These are phyloP conservation scores for Todiramphus chloris DNA, from an alignment of 2,113 vertebrate species.

Conservation along the genomic window DNA sequence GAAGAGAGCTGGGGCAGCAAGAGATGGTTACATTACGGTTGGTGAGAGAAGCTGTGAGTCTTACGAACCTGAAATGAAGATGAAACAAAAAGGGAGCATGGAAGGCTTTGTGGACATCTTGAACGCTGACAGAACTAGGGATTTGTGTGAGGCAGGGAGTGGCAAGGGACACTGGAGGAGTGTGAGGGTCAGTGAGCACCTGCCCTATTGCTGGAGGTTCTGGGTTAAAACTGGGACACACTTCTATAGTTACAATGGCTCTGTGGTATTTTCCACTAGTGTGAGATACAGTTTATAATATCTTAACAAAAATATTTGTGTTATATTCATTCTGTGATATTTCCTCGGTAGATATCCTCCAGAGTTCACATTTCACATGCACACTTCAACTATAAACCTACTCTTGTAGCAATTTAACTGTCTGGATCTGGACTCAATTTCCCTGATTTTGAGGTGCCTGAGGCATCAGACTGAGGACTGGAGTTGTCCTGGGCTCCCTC, in stretches of 20 bases:
- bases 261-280: background rate
- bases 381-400: background rate
- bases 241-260: background rate
- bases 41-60: background rate
- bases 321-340: background rate
- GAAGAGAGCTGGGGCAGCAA: background rate
- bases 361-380: background rate
- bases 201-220: background rate
- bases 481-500: background rate
- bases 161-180: background rate
- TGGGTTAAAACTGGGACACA: background rate
- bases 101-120: background rate
- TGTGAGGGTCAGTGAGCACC: background rate
- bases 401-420: background rate
- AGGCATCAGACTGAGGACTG: background rate
- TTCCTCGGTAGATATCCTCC: background rate
- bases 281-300: background rate
- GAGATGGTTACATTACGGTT: rapidly evolving
- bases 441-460: background rate
- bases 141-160: background rate
- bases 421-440: background rate
- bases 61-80: background rate
- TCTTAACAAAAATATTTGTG: background rate
- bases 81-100: background rate
- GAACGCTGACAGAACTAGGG: background rate